Conservation (phyloP, 1,140 invertebrate genomes). For the Muscidifurax raptorellus region DNA sequence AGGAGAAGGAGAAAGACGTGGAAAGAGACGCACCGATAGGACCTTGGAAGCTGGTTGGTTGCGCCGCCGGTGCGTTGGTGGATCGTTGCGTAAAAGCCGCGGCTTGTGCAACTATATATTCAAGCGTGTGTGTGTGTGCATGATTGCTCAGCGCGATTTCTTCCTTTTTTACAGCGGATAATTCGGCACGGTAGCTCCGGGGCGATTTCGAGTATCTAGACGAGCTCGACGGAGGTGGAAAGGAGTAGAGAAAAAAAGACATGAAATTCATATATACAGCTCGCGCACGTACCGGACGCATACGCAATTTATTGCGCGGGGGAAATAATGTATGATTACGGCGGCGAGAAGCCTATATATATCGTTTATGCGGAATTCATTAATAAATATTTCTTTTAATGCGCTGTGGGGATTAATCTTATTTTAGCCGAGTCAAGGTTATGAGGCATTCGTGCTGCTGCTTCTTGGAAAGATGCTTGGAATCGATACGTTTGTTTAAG, state of each 20-base stretch:
- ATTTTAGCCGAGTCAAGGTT: neutral
- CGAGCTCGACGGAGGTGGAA: neutral
- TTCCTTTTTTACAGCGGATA: neutral
- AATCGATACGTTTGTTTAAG: no score
- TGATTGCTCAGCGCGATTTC: neutral
- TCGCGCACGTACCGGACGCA: constrained; percentile 32
- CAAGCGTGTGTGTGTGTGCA: neutral
- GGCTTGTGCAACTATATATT: constrained; percentile 12
- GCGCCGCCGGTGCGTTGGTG: constrained; percentile 2
- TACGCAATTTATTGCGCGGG: constrained; percentile 41
- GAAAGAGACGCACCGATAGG: neutral
- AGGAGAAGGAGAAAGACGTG: neutral
- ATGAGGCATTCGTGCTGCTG: neutral
- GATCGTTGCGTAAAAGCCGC: constrained; percentile 33
- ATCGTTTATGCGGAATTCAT: constrained; percentile 38
- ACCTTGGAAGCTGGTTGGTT: neutral
- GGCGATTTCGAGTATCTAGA: neutral
- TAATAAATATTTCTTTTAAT: constrained; percentile 34
- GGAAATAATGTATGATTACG: constrained; percentile 41
- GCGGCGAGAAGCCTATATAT: neutral
- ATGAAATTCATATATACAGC: constrained; percentile 28
- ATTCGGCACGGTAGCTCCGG: neutral
- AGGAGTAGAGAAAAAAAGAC: neutral
- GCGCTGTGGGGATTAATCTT: neutral
- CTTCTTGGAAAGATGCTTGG: no score